A percentile compares a stretch with the other conserved stretches of the same genome.
Evolutionary conservation across 2,113 vertebrate species (phyloP).

Genomic region (Pygoscelis adeliae): DNA sequence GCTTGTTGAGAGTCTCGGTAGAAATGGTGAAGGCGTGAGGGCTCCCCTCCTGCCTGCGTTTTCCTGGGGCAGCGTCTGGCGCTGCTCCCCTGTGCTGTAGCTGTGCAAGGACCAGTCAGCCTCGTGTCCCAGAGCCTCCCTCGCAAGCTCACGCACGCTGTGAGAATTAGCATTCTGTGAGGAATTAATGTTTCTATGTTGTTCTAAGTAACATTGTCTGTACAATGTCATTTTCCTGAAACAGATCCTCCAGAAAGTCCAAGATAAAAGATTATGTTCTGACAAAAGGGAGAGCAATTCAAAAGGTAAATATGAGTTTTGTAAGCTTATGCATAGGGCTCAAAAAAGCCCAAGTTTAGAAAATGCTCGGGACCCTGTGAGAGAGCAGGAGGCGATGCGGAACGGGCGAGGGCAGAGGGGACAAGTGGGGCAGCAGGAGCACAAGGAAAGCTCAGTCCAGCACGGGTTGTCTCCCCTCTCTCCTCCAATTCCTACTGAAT

Average conservation of each 20-base stretch:
- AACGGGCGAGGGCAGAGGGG: not conserved
- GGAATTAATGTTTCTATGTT: not conserved
- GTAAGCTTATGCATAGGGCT: not conserved
- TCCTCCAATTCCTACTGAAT: not conserved
- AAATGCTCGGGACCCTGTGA: rapidly evolving
- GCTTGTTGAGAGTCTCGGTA: not conserved
- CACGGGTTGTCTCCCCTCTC: rapidly evolving
- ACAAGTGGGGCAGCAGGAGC: not conserved
- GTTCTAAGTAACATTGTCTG: not conserved
- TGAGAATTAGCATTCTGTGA: not conserved
- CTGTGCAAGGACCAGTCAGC: not conserved
- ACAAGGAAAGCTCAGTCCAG: not conserved
- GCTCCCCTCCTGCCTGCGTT: not conserved
- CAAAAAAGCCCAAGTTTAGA: not conserved
- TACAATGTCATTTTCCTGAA: not conserved
- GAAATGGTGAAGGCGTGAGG: rapidly evolving
- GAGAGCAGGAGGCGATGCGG: not conserved
- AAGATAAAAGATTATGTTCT: not conserved
- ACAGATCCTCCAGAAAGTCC: constrained; percentile 28
- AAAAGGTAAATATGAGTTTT: constrained; percentile 12
- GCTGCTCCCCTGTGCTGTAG: not conserved
- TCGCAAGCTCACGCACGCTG: not conserved
- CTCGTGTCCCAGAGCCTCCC: not conserved
- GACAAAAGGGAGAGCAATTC: not conserved
- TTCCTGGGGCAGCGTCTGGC: not conserved